Evolutionary conservation across 1,140 invertebrate species (phyloP).

Genomic region (Cydia pomonella): DNA sequence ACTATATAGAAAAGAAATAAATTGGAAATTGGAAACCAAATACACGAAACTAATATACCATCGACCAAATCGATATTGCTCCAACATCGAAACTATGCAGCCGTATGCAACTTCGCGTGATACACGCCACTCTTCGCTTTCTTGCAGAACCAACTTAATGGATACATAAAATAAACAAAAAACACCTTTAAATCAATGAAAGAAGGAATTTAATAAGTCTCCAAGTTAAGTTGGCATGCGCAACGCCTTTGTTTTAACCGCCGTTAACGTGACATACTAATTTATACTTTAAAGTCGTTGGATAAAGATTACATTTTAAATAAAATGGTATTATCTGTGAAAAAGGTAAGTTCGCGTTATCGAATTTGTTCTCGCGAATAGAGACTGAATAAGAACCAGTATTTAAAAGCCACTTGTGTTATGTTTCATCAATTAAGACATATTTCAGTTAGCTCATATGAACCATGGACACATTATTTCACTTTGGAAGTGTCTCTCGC

Average conservation of each 20-base stretch:
- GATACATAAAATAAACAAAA: constrained; percentile 9
- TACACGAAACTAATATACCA: constrained; percentile 19
- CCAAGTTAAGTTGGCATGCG: background rate
- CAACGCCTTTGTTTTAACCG: constrained; percentile 5
- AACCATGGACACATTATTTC: too few relatives aligned
- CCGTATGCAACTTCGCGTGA: constrained; percentile 64
- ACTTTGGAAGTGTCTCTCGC: too few relatives aligned
- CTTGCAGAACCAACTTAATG: background rate
- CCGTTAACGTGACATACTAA: constrained; percentile 21
- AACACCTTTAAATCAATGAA: background rate
- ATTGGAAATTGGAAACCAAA: constrained; percentile 10
- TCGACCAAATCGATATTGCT: constrained; percentile 50
- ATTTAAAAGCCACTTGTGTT: too few relatives aligned
- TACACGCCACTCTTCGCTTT: constrained; percentile 50
- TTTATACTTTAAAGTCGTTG: constrained; percentile 15
- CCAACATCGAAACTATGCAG: constrained; percentile 53
- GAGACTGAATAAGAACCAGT: too few relatives aligned
- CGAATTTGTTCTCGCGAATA: background rate
- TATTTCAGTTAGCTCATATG: too few relatives aligned
- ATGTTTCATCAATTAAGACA: too few relatives aligned
- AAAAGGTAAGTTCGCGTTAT: constrained; percentile 47
- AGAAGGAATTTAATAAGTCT: background rate
- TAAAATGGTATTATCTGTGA: constrained; percentile 9
- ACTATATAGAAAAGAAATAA: background rate
- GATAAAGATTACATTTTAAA: constrained; percentile 34